Evolutionary conservation across 2,113 vertebrate species (phyloP), one percentile per base, ranked within the genome.

Genomic region (Oenanthe melanoleuca): DNA sequence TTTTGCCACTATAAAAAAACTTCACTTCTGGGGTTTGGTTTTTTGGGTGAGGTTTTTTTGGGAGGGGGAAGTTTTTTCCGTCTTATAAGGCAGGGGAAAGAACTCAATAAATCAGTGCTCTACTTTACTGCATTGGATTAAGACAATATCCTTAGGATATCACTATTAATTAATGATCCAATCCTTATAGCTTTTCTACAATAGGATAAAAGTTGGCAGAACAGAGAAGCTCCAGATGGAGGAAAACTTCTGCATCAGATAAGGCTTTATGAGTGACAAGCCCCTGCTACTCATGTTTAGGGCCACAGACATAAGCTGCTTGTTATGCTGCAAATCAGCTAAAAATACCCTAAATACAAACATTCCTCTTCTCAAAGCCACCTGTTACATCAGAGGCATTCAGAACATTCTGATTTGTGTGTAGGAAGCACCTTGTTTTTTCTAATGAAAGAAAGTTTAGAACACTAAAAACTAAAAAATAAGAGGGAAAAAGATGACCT

Each of bases 131-230:
- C 55, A 63, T 23, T 70, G 33, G 44, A 50, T 90, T 88, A 66
- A 92, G 66, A 80, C 50, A 75, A 57, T 69, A 77, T 93, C 79
- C 55, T 74, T 80, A 52, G 64, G 71, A 92, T 89, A 86, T 55
- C 78, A 70, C 47, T 89, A 63, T 92, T 80, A 88, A 88, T 87
- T 94, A 91, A 78, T 5, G 12, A 83, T 71, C 67, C 67, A 73
- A 21, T 31, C 52, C 60, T 63, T 69, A 59, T 22, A 65, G 81
- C 56, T 86, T 73, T 64, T 70, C 60, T 7, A 6, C 33, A 72
- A 59, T 21, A 61, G 79, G 37, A 80, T 67, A 29, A 28, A 89
- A 75, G 53, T 34, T 81, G 63, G 42, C 78, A 87, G 50, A 92
- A 75, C 8, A 59, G 74, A 73, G 71, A 45, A 61, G 33, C 63